These are phyloP conservation scores for Sturnira hondurensis DNA, from an alignment of 2,113 vertebrate species.

Conservation along the genomic window DNA sequence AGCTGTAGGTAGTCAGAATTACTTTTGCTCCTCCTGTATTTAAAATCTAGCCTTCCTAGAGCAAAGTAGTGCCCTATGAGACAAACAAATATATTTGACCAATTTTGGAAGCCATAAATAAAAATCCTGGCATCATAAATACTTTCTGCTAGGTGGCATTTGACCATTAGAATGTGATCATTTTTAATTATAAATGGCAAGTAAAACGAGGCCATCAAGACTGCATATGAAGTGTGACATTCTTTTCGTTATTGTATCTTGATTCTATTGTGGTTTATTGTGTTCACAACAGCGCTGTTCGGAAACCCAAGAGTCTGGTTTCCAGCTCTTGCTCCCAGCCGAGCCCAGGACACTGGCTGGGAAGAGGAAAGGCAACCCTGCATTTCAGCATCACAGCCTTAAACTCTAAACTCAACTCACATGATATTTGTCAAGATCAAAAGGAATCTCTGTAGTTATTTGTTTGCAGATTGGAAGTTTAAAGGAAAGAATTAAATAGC, in stretches of 20 bases:
- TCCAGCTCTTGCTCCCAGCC: background rate
- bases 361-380: background rate
- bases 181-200: background rate
- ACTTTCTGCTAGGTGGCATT: background rate
- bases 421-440: background rate
- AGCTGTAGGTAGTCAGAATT: background rate
- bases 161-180: background rate
- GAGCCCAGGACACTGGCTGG: background rate
- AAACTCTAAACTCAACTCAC: background rate
- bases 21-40: background rate
- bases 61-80: background rate
- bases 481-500: background rate
- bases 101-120: background rate
- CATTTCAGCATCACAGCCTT: background rate
- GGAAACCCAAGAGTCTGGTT: background rate
- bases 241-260: background rate
- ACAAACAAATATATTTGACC: background rate
- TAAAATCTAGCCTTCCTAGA: background rate
- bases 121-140: background rate
- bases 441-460: background rate
- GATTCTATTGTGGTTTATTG: background rate
- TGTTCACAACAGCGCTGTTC: background rate
- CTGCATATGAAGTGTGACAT: background rate
- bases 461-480: conserved; percentile 26
- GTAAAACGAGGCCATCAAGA: background rate